These are phyloP conservation scores for Drosophila ogumai DNA, from an alignment of 1,140 invertebrate species.

Conservation along the genomic window DNA sequence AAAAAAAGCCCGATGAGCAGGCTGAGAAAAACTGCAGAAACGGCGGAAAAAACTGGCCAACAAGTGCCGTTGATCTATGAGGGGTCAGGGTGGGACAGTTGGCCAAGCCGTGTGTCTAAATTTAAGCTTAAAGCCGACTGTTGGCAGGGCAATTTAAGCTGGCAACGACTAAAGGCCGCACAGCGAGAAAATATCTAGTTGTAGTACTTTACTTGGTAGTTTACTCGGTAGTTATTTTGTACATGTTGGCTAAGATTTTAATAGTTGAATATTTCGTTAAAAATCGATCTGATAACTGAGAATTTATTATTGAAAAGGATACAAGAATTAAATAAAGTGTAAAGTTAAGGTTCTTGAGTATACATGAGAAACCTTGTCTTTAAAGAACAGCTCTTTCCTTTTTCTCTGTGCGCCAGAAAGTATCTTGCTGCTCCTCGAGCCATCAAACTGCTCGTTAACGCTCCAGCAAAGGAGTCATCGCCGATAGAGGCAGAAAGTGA, in stretches of 20 bases:
- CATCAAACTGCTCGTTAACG: conserved; percentile 54
- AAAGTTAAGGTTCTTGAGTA: too few relatives aligned
- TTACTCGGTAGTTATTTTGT: too few relatives aligned
- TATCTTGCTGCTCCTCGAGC: conserved; percentile 30
- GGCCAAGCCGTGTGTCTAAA: conserved; percentile 43
- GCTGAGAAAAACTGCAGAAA: conserved; percentile 30
- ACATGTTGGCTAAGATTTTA: too few relatives aligned
- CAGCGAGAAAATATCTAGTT: not conserved
- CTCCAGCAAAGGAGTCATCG: conserved; percentile 35
- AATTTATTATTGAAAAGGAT: too few relatives aligned
- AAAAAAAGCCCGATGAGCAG: conserved; percentile 9
- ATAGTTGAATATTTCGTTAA: too few relatives aligned
- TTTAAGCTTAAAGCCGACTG: conserved; percentile 34
- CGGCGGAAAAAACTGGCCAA: conserved; percentile 46
- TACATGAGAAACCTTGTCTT: too few relatives aligned
- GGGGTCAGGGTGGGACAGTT: conserved; percentile 46
- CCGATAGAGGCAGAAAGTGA: conserved; percentile 34
- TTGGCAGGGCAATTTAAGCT: conserved; percentile 13
- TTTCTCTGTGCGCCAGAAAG: conserved; percentile 9
- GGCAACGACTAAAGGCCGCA: not conserved
- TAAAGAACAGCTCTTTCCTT: not conserved
- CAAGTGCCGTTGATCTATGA: conserved; percentile 70
- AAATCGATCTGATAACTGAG: too few relatives aligned
- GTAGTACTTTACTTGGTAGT: too few relatives aligned
- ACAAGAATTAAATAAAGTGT: too few relatives aligned